Percentiles rank a stretch among this genome's conserved stretches.
Evolutionary conservation across 1,140 invertebrate genomes (phyloP).

Genomic region (Luehdorfia chinensis): DNA sequence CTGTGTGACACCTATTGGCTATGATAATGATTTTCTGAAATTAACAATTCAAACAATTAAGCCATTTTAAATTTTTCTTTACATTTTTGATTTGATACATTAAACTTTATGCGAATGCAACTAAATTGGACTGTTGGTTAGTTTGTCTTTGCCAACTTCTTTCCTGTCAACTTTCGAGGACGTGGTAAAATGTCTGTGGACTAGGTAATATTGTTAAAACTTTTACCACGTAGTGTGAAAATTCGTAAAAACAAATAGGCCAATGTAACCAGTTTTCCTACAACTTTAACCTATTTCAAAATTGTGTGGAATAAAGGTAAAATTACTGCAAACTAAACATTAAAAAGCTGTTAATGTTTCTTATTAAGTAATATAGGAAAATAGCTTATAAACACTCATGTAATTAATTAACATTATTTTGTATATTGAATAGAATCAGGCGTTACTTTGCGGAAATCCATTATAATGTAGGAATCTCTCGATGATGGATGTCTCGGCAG

Average conservation of each 20-base stretch:
- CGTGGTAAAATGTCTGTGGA: slow-evolving; percentile 54
- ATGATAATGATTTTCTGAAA: too few species aligned
- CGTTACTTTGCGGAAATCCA: too few species aligned
- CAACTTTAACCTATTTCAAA: slow-evolving; percentile 66
- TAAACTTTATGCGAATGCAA: slow-evolving; percentile 71
- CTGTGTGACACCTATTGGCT: too few species aligned
- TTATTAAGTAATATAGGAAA: not conserved
- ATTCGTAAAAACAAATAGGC: slow-evolving; percentile 52
- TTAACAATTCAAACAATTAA: too few species aligned
- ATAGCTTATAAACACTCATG: too few species aligned
- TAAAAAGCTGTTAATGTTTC: not conserved
- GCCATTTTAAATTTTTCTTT: too few species aligned
- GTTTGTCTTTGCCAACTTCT: slow-evolving; percentile 74
- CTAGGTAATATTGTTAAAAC: slow-evolving; percentile 73
- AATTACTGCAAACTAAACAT: slow-evolving; percentile 4
- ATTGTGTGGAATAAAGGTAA: slow-evolving; percentile 29
- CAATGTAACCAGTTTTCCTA: slow-evolving; percentile 48
- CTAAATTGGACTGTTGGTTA: slow-evolving; percentile 69
- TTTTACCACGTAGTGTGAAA: slow-evolving; percentile 72
- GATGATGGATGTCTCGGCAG: too few species aligned
- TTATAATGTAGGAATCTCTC: too few species aligned
- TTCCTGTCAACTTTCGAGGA: slow-evolving; percentile 57
- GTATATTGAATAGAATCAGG: too few species aligned
- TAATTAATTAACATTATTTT: too few species aligned
- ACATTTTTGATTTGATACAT: too few species aligned